Evolutionary conservation across 1,140 invertebrate species (phyloP).

Genomic region (Caerostris darwini): DNA sequence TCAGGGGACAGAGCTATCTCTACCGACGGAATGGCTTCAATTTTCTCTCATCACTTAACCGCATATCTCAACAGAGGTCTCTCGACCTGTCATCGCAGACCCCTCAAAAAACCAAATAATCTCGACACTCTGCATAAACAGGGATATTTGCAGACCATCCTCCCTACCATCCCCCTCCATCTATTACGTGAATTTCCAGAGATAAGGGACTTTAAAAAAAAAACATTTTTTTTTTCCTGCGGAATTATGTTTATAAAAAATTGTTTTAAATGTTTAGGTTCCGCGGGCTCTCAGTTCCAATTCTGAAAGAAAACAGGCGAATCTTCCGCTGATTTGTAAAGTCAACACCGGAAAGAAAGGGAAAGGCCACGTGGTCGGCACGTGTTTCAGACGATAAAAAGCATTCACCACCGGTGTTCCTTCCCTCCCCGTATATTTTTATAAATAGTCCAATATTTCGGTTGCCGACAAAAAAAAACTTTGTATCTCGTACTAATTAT

Average conservation of each 20-base stretch:
- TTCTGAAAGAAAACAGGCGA: constrained; percentile 59
- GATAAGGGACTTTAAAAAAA: constrained; percentile 8
- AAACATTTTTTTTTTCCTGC: background rate
- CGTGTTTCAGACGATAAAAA: constrained; percentile 49
- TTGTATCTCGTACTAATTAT: background rate
- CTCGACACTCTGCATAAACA: background rate
- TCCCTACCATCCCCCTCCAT: background rate
- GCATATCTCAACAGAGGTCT: background rate
- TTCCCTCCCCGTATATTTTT: background rate
- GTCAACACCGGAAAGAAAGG: constrained; percentile 65
- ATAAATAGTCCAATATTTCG: background rate
- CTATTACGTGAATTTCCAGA: background rate
- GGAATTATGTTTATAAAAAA: background rate
- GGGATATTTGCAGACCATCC: background rate
- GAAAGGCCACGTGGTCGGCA: constrained; percentile 57
- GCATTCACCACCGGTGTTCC: background rate
- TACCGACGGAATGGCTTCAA: background rate
- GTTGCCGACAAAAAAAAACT: background rate
- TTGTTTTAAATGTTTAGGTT: background rate
- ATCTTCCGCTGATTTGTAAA: constrained; percentile 53
- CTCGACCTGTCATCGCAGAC: background rate
- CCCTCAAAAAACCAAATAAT: background rate
- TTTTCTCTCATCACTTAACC: background rate
- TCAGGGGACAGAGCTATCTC: background rate
- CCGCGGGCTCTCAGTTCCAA: background rate